These are phyloP conservation scores for Fundulus diaphanus DNA, from an alignment of 2,797 vertebrate species.

Conservation along the genomic window DNA sequence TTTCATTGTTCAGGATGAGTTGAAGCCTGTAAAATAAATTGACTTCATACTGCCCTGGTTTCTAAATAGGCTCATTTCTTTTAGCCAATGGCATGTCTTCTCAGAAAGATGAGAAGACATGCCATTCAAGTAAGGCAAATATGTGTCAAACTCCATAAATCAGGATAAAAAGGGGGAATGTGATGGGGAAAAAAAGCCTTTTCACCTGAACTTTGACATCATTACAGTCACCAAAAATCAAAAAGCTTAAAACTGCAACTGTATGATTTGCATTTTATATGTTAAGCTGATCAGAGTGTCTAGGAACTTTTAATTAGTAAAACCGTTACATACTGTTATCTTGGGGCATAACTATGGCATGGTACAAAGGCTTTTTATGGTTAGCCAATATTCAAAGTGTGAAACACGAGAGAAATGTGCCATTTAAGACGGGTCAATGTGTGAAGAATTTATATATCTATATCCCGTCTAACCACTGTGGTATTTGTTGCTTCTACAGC, in stretches of 20 bases:
- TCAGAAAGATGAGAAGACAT: background rate
- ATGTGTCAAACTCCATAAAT: background rate
- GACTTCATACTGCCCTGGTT: background rate
- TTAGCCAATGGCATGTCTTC: too few relatives aligned
- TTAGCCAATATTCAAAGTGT: too few relatives aligned
- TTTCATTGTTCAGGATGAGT: background rate
- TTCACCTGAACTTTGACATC: background rate
- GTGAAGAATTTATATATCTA: background rate
- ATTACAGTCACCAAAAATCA: background rate
- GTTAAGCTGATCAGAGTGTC: background rate
- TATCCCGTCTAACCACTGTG: background rate
- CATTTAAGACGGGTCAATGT: background rate
- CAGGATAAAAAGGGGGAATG: background rate
- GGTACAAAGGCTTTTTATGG: background rate
- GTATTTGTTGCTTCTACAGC: constrained; percentile 41
- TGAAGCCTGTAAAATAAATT: background rate
- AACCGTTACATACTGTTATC: background rate
- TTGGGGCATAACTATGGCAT: background rate
- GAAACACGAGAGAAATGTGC: background rate
- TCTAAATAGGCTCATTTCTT: background rate
- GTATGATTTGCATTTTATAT: background rate
- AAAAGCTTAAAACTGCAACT: background rate
- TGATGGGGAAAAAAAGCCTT: background rate
- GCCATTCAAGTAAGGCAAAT: background rate
- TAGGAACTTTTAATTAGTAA: background rate